Percentiles rank a stretch among this genome's conserved stretches.
These are phyloP conservation scores for Accipiter virgatus DNA, from an alignment of 2,113 vertebrate genomes.

Conservation along the genomic window DNA sequence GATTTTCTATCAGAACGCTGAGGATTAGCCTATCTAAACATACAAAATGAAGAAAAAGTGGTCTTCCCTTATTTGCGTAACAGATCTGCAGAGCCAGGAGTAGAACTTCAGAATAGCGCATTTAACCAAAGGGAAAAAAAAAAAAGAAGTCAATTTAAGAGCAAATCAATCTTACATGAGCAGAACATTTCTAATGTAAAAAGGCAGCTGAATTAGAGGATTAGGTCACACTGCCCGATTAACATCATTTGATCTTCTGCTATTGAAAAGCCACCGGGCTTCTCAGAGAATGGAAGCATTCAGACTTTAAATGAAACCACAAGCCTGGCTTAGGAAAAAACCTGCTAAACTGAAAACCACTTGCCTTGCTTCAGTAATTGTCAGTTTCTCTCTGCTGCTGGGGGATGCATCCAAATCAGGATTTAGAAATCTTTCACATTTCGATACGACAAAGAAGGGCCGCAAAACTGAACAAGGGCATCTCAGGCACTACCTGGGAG, in stretches of 20 bases:
- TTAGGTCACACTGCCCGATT: constrained; percentile 61
- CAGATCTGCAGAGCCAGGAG: background rate
- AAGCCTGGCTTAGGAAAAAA: constrained; percentile 56
- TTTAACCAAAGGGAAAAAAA: background rate
- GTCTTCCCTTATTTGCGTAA: background rate
- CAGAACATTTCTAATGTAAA: constrained; percentile 66
- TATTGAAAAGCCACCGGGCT: constrained; percentile 69
- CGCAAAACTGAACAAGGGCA: background rate
- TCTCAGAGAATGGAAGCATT: constrained; percentile 48
- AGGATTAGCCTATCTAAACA: background rate
- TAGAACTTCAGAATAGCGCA: background rate
- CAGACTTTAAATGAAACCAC: constrained; percentile 71
- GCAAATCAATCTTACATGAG: constrained; percentile 53
- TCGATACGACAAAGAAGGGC: background rate
- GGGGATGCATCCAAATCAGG: constrained; percentile 32
- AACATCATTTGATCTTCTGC: constrained; percentile 76
- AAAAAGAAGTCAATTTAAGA: constrained; percentile 35
- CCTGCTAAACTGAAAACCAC: constrained; percentile 56
- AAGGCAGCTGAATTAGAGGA: constrained; percentile 74
- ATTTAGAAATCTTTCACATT: background rate
- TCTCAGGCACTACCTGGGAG: background rate
- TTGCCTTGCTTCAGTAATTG: constrained; percentile 42
- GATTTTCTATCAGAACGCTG: background rate
- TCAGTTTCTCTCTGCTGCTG: constrained; percentile 23
- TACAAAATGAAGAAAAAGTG: background rate